A percentile compares a stretch with the other conserved stretches of the same genome.
Evolutionary conservation across 2,888 invertebrate species (phyloP).

Genomic region (Euproctis similis): DNA sequence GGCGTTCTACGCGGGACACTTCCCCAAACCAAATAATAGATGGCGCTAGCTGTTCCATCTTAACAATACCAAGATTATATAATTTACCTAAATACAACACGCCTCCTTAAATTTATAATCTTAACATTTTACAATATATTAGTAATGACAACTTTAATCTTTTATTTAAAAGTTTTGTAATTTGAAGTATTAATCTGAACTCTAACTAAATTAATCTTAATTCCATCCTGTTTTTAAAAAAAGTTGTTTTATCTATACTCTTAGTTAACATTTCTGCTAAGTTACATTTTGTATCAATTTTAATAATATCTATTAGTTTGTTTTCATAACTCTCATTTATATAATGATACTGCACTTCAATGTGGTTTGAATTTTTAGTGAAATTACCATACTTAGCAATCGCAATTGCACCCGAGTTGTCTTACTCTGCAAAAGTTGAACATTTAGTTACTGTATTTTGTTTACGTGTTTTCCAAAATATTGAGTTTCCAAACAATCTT

Average conservation of each 20-base stretch:
- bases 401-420: background rate
- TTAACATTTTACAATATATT: too few relatives aligned
- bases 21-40: too few relatives aligned
- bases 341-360: conserved; percentile 15
- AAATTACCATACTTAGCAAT: conserved; percentile 7
- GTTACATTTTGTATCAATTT: conserved; percentile 18
- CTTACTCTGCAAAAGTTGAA: conserved; percentile 28
- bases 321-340: conserved; percentile 20
- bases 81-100: too few relatives aligned
- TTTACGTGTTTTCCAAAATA: conserved; percentile 36
- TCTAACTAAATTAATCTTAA: background rate
- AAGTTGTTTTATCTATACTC: conserved; percentile 8
- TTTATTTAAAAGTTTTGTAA: too few relatives aligned
- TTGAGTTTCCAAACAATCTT: too few relatives aligned
- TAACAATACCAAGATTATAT: too few relatives aligned
- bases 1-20: too few relatives aligned
- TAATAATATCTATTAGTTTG: conserved; percentile 22
- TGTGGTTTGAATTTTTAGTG: conserved; percentile 17
- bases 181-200: too few relatives aligned
- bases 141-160: too few relatives aligned
- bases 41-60: too few relatives aligned
- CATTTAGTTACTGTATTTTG: conserved; percentile 26
- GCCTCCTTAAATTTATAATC: too few relatives aligned
- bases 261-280: conserved; percentile 20
- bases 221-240: background rate